These are phyloP conservation scores for Penaeus vannamei DNA, from an alignment of 1,140 invertebrate genomes.

Conservation along the genomic window DNA sequence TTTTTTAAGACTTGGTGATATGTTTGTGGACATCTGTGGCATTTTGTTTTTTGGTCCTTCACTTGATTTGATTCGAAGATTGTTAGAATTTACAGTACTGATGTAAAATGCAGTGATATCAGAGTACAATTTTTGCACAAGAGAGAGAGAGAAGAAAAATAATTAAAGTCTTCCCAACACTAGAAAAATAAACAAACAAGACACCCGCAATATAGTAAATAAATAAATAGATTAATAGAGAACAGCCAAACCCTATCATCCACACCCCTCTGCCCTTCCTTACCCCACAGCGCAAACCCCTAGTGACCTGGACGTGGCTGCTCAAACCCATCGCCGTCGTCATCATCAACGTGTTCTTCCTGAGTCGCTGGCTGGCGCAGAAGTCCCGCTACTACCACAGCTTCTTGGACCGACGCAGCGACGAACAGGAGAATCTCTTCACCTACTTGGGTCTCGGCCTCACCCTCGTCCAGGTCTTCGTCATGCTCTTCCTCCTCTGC, in stretches of 20 bases:
- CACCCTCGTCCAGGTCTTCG: constrained; percentile 40
- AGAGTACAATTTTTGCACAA: neutral
- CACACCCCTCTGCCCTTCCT: neutral
- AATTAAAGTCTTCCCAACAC: neutral
- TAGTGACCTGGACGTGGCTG: constrained; percentile 62
- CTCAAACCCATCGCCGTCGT: constrained; percentile 57
- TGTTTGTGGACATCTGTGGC: too few species aligned
- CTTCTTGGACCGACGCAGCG: constrained; percentile 52
- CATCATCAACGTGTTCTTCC: constrained; percentile 59
- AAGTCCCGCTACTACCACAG: constrained; percentile 61
- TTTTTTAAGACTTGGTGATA: too few species aligned
- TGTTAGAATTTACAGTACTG: too few species aligned
- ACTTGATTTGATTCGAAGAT: too few species aligned
- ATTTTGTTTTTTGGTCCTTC: too few species aligned
- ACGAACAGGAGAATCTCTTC: constrained; percentile 59
- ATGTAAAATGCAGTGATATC: too few species aligned
- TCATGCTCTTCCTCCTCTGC: constrained; percentile 61
- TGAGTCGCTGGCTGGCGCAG: constrained; percentile 57
- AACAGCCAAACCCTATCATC: neutral
- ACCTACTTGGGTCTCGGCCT: constrained; percentile 36
- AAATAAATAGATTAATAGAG: too few species aligned
- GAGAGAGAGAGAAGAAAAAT: neutral
- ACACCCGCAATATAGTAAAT: too few species aligned
- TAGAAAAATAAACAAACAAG: too few species aligned
- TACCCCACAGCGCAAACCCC: constrained; percentile 40